Percentiles rank a stretch among this genome's conserved stretches.
Evolutionary conservation across 2,113 vertebrate genomes (phyloP).

Genomic region (Anthoscopus minutus): DNA sequence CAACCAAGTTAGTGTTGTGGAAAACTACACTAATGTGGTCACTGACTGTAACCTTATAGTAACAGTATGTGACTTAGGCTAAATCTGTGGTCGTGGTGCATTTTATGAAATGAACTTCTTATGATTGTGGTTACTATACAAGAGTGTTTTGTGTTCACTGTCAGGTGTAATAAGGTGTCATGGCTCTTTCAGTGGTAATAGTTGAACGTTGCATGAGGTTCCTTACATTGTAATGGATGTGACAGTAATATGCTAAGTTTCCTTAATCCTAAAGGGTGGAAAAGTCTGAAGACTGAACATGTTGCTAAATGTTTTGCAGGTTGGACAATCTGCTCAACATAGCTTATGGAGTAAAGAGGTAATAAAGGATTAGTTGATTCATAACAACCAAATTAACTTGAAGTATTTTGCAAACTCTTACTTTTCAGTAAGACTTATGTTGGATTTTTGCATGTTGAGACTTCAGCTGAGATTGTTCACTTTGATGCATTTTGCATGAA

Average conservation of each 20-base stretch:
- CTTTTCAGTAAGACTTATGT: slow-evolving; percentile 17
- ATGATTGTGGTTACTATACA: background rate
- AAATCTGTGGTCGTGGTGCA: background rate
- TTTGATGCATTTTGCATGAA: slow-evolving; percentile 15
- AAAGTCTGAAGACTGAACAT: slow-evolving; percentile 64
- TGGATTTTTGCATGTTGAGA: slow-evolving; percentile 61
- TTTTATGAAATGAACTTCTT: background rate
- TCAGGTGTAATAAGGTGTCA: background rate
- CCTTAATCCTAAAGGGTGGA: background rate
- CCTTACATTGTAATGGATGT: background rate
- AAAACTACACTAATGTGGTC: background rate
- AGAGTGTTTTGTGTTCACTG: background rate
- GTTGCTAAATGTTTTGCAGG: slow-evolving; percentile 83
- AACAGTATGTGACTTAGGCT: background rate
- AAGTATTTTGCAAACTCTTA: slow-evolving; percentile 12
- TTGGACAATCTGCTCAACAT: slow-evolving; percentile 99
- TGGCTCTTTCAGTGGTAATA: background rate
- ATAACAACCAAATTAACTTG: slow-evolving; percentile 3
- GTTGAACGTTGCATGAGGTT: background rate
- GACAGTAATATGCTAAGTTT: slow-evolving; percentile 4
- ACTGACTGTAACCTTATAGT: background rate
- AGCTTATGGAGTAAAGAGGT: slow-evolving; percentile 99
- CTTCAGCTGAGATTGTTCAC: background rate
- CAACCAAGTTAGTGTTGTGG: background rate
- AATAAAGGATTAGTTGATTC: slow-evolving; percentile 68